Conservation (phyloP, 2,113 vertebrate genomes). For the Tachycineta bicolor region DNA sequence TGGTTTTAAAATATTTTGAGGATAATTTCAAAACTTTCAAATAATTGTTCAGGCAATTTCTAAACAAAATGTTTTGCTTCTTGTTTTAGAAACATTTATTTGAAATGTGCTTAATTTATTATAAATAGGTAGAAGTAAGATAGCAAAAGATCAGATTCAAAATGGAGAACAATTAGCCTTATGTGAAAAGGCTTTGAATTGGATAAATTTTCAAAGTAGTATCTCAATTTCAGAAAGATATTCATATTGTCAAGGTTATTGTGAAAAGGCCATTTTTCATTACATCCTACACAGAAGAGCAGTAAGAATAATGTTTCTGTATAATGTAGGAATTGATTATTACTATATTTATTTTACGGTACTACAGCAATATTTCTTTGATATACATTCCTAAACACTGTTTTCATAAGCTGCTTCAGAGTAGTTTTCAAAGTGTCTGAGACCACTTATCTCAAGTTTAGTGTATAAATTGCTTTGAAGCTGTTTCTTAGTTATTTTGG, state of each 20-base stretch:
- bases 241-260: not conserved
- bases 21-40: not conserved
- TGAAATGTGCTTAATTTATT: not conserved
- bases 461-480: not conserved
- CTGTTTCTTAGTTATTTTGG: not conserved
- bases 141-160: not conserved
- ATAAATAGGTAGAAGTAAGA: not conserved
- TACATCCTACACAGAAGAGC: not conserved
- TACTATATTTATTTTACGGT: not conserved
- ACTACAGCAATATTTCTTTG: not conserved
- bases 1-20: not conserved
- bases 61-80: not conserved
- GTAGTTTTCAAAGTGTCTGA: not conserved
- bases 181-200: not conserved
- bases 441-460: not conserved
- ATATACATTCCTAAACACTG: not conserved
- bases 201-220: not conserved
- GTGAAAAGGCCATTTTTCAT: not conserved
- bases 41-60: not conserved
- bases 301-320: not conserved
- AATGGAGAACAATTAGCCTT: not conserved
- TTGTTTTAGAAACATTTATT: not conserved
- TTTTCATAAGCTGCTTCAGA: not conserved
- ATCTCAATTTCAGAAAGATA: not conserved
- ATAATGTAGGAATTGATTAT: not conserved